Conservation (phyloP, 2,113 vertebrate genomes). For the Periophthalmodon schlosseri region DNA sequence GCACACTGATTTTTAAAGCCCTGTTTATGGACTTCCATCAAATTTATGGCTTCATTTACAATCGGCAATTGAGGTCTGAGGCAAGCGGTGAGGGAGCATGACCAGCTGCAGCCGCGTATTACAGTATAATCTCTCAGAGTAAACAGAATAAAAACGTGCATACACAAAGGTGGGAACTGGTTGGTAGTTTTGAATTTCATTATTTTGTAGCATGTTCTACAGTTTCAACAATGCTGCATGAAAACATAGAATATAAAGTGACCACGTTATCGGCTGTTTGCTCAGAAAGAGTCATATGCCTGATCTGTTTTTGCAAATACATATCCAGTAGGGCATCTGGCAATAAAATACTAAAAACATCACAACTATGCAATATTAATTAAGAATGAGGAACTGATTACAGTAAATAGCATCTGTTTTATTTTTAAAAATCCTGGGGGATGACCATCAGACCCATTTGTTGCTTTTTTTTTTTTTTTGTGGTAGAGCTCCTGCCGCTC, state of each 20-base stretch:
- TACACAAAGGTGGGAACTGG: neutral
- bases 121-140: slow-evolving; percentile 37
- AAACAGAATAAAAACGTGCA: slow-evolving; percentile 16
- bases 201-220: slow-evolving; percentile 2
- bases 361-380: neutral
- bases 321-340: neutral
- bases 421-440: too few species aligned
- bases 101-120: slow-evolving; percentile 29
- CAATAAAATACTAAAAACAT: neutral
- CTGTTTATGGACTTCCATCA: slow-evolving; percentile 65
- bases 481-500: too few species aligned
- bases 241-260: neutral
- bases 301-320: neutral
- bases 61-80: slow-evolving; percentile 58
- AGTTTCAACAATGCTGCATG: neutral
- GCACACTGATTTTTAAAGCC: slow-evolving; percentile 54
- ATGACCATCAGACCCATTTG: too few species aligned
- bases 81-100: slow-evolving; percentile 52
- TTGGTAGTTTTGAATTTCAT: slow-evolving; percentile 30
- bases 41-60: slow-evolving; percentile 64
- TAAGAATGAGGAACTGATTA: neutral
- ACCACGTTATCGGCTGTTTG: neutral
- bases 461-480: too few species aligned
- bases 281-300: neutral
- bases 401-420: too few species aligned